These are phyloP conservation scores for Cerastoderma edule DNA, from an alignment of 2,888 invertebrate species.

Conservation along the genomic window DNA sequence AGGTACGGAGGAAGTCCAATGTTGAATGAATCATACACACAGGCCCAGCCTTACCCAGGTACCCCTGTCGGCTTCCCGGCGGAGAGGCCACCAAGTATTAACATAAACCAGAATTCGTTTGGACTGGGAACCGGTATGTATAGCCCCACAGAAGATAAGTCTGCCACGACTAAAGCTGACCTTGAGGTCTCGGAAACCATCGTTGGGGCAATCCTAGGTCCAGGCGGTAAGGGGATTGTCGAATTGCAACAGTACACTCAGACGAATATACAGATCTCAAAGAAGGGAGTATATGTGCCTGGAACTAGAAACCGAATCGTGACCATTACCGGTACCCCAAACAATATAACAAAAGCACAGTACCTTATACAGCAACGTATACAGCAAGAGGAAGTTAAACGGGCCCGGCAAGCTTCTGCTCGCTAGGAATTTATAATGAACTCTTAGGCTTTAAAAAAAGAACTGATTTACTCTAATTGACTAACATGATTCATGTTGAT, in stretches of 20 bases:
- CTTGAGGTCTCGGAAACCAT: slow-evolving; percentile 95
- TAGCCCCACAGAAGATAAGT: slow-evolving; percentile 79
- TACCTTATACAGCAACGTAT: slow-evolving; percentile 98
- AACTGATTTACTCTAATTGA: slow-evolving; percentile 54
- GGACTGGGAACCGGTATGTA: slow-evolving; percentile 88
- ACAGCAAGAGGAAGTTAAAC: slow-evolving; percentile 96
- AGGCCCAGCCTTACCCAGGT: slow-evolving; percentile 68
- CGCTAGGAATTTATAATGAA: slow-evolving; percentile 68
- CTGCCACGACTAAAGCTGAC: slow-evolving; percentile 86
- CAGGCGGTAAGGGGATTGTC: slow-evolving; percentile 97
- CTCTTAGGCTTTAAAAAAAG: slow-evolving; percentile 61
- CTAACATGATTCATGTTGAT: slow-evolving; percentile 24
- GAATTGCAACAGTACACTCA: slow-evolving; percentile 99
- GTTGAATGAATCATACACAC: slow-evolving; percentile 78
- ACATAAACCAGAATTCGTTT: slow-evolving; percentile 92
- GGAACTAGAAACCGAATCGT: slow-evolving; percentile 99
- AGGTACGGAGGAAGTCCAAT: slow-evolving; percentile 79
- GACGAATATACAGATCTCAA: slow-evolving; percentile 99
- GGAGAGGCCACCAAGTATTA: slow-evolving; percentile 82
- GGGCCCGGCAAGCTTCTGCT: slow-evolving; percentile 89
- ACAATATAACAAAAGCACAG: slow-evolving; percentile 95
- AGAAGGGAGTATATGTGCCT: slow-evolving; percentile 98
- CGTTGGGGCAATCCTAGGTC: slow-evolving; percentile 98
- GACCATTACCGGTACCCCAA: slow-evolving; percentile 95
- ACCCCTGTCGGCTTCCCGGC: slow-evolving; percentile 66